phyloP scores from a whole-genome alignment of 2,797 vertebrate genomes.

The Craterocephalus amniculus region DNA sequence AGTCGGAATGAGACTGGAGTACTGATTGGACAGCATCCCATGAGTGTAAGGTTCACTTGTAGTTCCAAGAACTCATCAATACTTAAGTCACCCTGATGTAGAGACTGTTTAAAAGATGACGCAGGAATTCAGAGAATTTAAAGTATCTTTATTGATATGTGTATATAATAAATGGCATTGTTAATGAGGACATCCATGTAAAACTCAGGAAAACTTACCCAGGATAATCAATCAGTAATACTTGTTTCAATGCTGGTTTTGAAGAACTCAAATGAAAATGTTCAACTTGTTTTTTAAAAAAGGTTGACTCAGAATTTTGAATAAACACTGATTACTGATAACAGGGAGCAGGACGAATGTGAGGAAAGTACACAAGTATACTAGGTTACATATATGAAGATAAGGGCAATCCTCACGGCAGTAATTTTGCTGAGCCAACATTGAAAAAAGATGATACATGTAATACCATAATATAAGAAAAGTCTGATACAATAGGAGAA shows the following conservation, averaged over 20 bases:
- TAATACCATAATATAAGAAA: not conserved
- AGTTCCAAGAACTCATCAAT: not conserved
- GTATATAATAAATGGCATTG: slow-evolving; percentile 4
- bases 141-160: slow-evolving; percentile 45
- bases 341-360: not conserved
- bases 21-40: too few relatives aligned
- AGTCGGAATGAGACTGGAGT: not conserved
- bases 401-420: not conserved
- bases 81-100: not conserved
- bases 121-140: slow-evolving; percentile 2
- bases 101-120: slow-evolving; percentile 1
- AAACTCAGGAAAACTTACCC: not conserved
- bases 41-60: too few relatives aligned
- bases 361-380: not conserved
- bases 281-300: not conserved
- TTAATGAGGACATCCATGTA: not conserved
- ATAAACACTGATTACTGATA: slow-evolving; percentile 1
- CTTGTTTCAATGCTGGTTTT: too few relatives aligned
- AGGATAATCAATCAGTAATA: too few relatives aligned
- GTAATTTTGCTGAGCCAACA: not conserved
- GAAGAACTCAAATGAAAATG: too few relatives aligned
- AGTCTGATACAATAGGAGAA: not conserved
- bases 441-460: not conserved
- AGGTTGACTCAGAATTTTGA: not conserved
- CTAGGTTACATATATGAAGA: not conserved